Base-by-base conservation (phyloP, 2,888 invertebrate species). In the Pachycephus smyrnensis region DNA sequence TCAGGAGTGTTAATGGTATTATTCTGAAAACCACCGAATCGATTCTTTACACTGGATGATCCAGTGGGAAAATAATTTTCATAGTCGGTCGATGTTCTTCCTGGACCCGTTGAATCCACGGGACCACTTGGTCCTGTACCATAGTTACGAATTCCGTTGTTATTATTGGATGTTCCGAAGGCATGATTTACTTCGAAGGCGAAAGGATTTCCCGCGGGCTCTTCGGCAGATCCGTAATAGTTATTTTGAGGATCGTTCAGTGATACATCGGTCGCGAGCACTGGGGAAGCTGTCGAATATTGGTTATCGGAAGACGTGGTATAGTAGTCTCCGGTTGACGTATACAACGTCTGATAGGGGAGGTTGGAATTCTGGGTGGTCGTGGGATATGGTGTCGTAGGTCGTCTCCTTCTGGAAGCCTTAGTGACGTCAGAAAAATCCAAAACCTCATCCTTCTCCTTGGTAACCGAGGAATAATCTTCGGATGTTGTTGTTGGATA, bases 381-480 rank as follows among this genome's bases (percentile, higher is more conserved):
- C 11, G 79, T 81, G 0, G 89, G 86, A 76, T 88, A 87, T 35
- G 79, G 75, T 1, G 90, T 88, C 9, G 89, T 90, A 9, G 89
- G 87, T 77, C 86, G 85, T 78, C 88, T 86, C 55, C 87, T 86
- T 77, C 88, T 83, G 1, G 88, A 77, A 0, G 88, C 88, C 76
- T 91, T 91, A 73, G 93, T 93, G 1, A 94, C 95, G 88, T 96
- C 96, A 3, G 96, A 96, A 88, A 95, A 96, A 80, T 96, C 96
- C 76, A 96, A 89, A 33, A 96, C 94, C 92, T 96, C 97, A 83
- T 96, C 95, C 84, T 95, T 96, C 84, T 95, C 95, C 77, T 94
- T 94, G 0, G 94, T 92, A 0, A 93, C 93, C 2, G 94, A 94
- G 0, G 94, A 93, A 81, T 93, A 93, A 85, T 94, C 94, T 9